Percentiles rank a stretch among this genome's conserved stretches.
phyloP scores from a whole-genome alignment of 1,140 invertebrate species.

The Steinernema feltiae region DNA sequence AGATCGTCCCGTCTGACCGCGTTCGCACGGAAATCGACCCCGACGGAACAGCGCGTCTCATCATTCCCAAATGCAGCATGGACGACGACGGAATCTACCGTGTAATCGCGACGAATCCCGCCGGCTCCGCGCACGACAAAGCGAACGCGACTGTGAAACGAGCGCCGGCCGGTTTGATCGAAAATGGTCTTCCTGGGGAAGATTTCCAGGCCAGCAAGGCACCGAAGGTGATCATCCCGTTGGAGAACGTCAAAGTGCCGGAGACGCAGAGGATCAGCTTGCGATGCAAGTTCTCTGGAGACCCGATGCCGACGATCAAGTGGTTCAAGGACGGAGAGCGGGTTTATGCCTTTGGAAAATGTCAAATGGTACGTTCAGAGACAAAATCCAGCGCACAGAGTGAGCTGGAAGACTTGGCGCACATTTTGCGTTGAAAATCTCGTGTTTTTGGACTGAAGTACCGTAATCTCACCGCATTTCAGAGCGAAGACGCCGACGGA shows the following conservation, averaged over 20 bases:
- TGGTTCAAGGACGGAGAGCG: conserved; percentile 57
- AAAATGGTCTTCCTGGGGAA: not conserved
- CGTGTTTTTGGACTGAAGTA: not conserved
- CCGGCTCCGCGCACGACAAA: conserved; percentile 54
- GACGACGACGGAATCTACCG: conserved; percentile 53
- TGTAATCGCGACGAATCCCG: conserved; percentile 56
- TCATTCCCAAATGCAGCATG: conserved; percentile 48
- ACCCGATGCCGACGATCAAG: conserved; percentile 72
- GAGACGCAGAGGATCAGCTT: conserved; percentile 75
- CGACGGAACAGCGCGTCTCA: conserved; percentile 50
- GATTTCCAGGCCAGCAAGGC: conserved; percentile 51
- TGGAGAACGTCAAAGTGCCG: conserved; percentile 50
- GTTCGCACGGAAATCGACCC: conserved; percentile 41
- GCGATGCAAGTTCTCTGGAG: conserved; percentile 74
- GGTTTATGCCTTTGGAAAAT: conserved; percentile 50
- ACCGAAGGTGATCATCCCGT: conserved; percentile 49
- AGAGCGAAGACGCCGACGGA: conserved; percentile 65
- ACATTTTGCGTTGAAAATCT: too few relatives aligned
- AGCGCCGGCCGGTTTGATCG: conserved; percentile 9
- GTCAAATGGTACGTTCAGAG: conserved; percentile 37
- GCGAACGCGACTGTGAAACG: conserved; percentile 51
- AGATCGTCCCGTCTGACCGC: conserved; percentile 50
- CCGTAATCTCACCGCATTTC: not conserved
- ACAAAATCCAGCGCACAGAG: too few relatives aligned
- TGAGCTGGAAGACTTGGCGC: too few relatives aligned